Conservation (phyloP, 1,140 invertebrate genomes). For the Drosophila watanabei region DNA sequence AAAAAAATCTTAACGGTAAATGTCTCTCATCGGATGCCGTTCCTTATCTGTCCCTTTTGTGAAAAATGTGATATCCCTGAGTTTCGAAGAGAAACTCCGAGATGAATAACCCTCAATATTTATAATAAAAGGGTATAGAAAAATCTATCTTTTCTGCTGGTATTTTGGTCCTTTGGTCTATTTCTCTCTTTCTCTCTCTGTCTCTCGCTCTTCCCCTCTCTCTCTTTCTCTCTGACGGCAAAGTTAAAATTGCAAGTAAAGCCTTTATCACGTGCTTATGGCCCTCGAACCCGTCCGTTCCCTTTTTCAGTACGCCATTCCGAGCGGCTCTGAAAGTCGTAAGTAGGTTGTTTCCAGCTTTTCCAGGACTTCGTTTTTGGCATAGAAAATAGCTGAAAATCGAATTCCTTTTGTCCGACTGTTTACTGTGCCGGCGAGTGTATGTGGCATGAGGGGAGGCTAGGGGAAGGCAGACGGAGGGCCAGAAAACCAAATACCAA, state of each 20-base stretch:
- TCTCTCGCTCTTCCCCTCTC: constrained; percentile 35
- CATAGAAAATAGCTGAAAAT: constrained; percentile 80
- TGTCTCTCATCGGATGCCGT: no score
- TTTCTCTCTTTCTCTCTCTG: constrained; percentile 28
- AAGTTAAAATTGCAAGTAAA: constrained; percentile 80
- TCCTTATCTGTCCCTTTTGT: no score
- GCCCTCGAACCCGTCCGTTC: constrained; percentile 2
- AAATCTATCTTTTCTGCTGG: constrained; percentile 15
- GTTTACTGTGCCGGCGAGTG: constrained; percentile 43
- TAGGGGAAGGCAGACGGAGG: background rate
- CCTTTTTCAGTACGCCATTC: constrained; percentile 3
- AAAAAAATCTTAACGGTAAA: no score
- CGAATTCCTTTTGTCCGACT: constrained; percentile 65
- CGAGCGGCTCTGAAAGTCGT: constrained; percentile 41
- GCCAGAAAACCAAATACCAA: constrained; percentile 70
- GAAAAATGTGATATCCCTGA: background rate
- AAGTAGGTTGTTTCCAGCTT: constrained; percentile 69
- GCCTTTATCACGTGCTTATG: constrained; percentile 81
- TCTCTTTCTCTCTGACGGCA: constrained; percentile 27
- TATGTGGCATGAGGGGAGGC: background rate
- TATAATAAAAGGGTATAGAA: constrained; percentile 14
- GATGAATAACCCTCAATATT: background rate
- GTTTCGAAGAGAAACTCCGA: background rate
- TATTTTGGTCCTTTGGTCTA: background rate
- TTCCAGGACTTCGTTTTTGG: constrained; percentile 69